Percentiles rank a stretch among this genome's conserved stretches.
Conservation (phyloP, 2,888 invertebrate species). For the Pandemis cinnamomeana region DNA sequence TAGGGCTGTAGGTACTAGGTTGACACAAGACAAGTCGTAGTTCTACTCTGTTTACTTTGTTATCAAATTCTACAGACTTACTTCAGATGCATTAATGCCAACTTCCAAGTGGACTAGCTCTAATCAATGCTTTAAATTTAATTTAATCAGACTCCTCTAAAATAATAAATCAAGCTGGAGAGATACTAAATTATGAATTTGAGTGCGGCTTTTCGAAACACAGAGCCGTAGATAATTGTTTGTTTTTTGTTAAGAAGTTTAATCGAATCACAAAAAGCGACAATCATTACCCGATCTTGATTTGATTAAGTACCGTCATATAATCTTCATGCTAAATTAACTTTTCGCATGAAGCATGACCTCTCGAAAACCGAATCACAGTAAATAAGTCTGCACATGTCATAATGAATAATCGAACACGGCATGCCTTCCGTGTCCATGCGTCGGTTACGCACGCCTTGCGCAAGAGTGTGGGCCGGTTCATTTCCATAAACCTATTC, state of each 20-base stretch:
- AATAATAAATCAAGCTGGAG: no score
- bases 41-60: no score
- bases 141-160: no score
- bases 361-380: background rate
- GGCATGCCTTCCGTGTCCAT: slow-evolving; percentile 22
- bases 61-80: no score
- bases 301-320: background rate
- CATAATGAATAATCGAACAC: slow-evolving; percentile 23
- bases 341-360: background rate
- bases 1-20: no score
- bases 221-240: background rate
- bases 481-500: slow-evolving; percentile 37
- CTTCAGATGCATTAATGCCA: no score
- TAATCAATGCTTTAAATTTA: no score
- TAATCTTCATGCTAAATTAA: background rate
- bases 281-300: background rate
- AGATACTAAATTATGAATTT: no score
- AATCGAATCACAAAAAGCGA: background rate
- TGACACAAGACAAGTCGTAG: no score
- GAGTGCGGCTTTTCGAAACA: no score
- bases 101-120: no score
- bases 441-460: slow-evolving; percentile 18
- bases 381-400: slow-evolving; percentile 12
- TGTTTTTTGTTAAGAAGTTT: no score
- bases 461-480: slow-evolving; percentile 30